Base-by-base conservation (phyloP, 2,113 vertebrate species). In the Carollia perspicillata region DNA sequence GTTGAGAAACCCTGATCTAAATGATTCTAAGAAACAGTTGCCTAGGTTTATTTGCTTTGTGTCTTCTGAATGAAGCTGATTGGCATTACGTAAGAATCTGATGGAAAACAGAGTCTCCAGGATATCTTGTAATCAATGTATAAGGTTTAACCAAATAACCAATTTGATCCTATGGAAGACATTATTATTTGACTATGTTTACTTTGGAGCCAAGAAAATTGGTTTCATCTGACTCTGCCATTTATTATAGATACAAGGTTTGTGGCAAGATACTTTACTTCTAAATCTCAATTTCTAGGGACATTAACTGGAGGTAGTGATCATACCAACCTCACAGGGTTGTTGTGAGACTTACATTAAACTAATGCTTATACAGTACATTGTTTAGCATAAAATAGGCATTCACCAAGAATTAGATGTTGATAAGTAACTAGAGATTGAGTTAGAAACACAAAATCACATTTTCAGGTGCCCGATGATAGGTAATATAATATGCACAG, bases 361-460 rank as follows among this genome's bases (percentile, higher is more conserved):
- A 78, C 72, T 80, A 86, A 58, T 49, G 37, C 5, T 92, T 81
- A 53, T 30, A 14, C 6, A 55, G 71, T 86, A 93, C 23, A 68
- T 85, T 86, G 87, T 81, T 89, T 95, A 60, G 40, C 37, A 92
- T 6, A 74, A 81, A 88, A 4, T 71, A 71, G 10, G 9, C 37
- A 80, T 28, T 88, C 33, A 84, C 49, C 90, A 90, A 89, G 84
- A 74, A 77, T 49, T 92, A 80, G 13, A 40, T 69, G 28, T 79
- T 91, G 71, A 74, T 94, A 86, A 84, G 35, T 94, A 90, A 90
- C 30, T 69, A 71, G 18, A 86, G 17, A 53, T 66, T 7, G 55
- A 84, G 12, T 91, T 68, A 87, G 65, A 96, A 94, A 66, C 84
- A 3, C 12, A 86, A 95, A 95, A 17, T 7, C 40, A 66, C 33